Percentiles rank a stretch among this genome's conserved stretches.
phyloP scores from a whole-genome alignment of 2,888 invertebrate genomes.

The Patella depressa region DNA sequence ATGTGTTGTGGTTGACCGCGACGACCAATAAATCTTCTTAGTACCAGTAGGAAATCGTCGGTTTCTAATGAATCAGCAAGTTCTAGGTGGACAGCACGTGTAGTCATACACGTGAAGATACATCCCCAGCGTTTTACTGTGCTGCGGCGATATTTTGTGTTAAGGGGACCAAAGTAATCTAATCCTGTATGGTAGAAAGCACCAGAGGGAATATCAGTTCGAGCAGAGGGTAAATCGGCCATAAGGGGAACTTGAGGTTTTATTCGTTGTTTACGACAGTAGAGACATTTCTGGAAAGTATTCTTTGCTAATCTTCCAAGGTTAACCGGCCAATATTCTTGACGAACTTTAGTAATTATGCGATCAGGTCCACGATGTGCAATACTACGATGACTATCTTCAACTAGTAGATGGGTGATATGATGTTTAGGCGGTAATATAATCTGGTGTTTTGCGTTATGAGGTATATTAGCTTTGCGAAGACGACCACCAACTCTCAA shows the following conservation, averaged over 20 bases:
- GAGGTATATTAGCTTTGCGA: slow-evolving; percentile 21
- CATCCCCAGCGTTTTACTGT: slow-evolving; percentile 21
- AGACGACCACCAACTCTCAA: slow-evolving; percentile 37
- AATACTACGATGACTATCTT: slow-evolving; percentile 1
- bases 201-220: slow-evolving; percentile 1
- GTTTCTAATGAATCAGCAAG: slow-evolving; percentile 18
- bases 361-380: slow-evolving; percentile 16
- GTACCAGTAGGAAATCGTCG: slow-evolving; percentile 20
- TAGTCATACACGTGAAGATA: slow-evolving; percentile 23
- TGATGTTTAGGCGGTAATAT: slow-evolving; percentile 30
- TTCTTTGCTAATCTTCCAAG: neutral
- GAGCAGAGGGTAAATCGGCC: slow-evolving; percentile 17
- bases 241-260: slow-evolving; percentile 3
- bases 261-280: neutral
- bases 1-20: slow-evolving; percentile 29
- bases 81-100: slow-evolving; percentile 22
- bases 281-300: neutral
- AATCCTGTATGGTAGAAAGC: slow-evolving; percentile 15
- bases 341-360: slow-evolving; percentile 14
- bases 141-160: slow-evolving; percentile 13
- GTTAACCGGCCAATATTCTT: slow-evolving; percentile 10
- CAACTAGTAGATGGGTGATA: slow-evolving; percentile 7
- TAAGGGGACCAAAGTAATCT: slow-evolving; percentile 22
- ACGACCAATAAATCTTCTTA: slow-evolving; percentile 16
- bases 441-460: slow-evolving; percentile 35